These are phyloP conservation scores for Opisthograptis luteolata DNA, from an alignment of 2,888 invertebrate genomes.

Conservation along the genomic window DNA sequence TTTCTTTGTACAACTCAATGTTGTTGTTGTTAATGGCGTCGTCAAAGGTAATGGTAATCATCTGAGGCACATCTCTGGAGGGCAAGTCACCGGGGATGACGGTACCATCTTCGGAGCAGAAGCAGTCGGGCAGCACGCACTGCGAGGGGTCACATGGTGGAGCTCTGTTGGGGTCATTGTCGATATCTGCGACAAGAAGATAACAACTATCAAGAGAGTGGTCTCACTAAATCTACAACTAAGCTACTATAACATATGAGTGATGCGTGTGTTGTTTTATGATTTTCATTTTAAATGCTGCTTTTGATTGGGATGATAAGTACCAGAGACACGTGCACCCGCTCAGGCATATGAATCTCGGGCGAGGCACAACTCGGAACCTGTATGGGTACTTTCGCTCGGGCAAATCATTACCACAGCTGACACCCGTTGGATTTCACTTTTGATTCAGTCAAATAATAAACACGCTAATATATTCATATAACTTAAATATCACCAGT, in stretches of 20 bases:
- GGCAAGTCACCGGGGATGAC: conserved; percentile 93
- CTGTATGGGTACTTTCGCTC: conserved; percentile 80
- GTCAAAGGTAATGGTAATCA: conserved; percentile 97
- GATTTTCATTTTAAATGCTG: neutral
- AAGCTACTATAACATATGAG: neutral
- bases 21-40: conserved; percentile 98
- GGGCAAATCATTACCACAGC: conserved; percentile 63
- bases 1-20: conserved; percentile 96
- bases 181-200: conserved; percentile 88
- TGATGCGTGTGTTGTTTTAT: neutral
- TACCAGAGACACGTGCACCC: conserved; percentile 38
- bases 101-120: conserved; percentile 97
- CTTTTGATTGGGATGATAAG: conserved; percentile 30
- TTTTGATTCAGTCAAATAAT: conserved; percentile 56
- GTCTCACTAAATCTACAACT: neutral
- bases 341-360: conserved; percentile 45
- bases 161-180: conserved; percentile 96
- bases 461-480: conserved; percentile 9
- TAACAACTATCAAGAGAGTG: neutral
- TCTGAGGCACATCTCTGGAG: conserved; percentile 94
- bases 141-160: conserved; percentile 94
- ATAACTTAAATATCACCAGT: no score
- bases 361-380: conserved; percentile 61
- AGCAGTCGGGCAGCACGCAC: conserved; percentile 95
- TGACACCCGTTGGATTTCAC: conserved; percentile 74